Base-by-base conservation (phyloP, 2,888 invertebrate species). In the Cyclophora punctaria region DNA sequence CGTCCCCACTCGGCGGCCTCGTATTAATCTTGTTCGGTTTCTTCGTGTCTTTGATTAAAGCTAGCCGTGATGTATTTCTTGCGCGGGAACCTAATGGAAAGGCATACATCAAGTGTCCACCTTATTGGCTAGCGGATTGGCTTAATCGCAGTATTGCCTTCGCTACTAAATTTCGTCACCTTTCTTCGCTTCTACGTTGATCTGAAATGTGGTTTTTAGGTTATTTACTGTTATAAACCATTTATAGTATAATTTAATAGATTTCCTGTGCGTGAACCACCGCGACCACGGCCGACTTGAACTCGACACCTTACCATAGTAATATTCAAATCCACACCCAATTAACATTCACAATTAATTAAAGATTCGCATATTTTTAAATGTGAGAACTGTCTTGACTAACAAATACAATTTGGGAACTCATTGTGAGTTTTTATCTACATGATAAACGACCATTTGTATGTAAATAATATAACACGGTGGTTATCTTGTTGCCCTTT, bases 61-160 rank as follows among this genome's bases (percentile, higher is more conserved):
- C 75, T 64, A 66, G 69, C 73, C 61, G 80, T 87, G 86, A 88
- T 85, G 83, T 86, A 88, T 88, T 85, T 85, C 83, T 84, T 86
- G 80, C 76, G 67, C 75, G 75, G 76, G 73, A 78, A 80, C 83
- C 76, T 88, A 87, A 88, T 87, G 85, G 86, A 81, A 86, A 80
- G 76, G 67, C 83, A 86, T 88, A 82, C 80, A 75, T 88, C 87
- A 88, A 86, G 86, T 83, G 83, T 81, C 84, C 74, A 81, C 84
- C 76, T 83, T 86, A 87, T 87, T 87, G 84, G 82, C 78, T 72
- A 69, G 78, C 71, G 76, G 77, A 83, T 83, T 78, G 81, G 76
- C 72, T 80, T 82, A 80, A 85, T 83, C 72, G 76, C 75, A 77
- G 72, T 81, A 76, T 78, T 76, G 75, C 66, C 68, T 72, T 70